Conservation (phyloP, 2,113 vertebrate genomes). For the Amblyopsis rosae region DNA sequence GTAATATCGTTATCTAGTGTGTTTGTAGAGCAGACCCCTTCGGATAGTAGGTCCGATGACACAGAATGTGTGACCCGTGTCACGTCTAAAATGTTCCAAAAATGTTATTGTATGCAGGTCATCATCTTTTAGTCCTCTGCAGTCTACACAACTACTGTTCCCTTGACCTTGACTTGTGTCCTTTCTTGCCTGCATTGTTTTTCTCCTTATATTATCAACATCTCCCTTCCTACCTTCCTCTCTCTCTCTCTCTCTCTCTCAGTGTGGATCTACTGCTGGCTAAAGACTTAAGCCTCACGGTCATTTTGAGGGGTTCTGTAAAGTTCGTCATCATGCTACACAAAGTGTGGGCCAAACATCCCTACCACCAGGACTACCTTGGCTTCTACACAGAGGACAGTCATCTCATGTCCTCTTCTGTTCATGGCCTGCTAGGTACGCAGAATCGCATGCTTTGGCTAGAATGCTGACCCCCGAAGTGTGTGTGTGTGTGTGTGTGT, state of each 20-base stretch:
- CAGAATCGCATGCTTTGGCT: no score
- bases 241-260: slow-evolving; percentile 23
- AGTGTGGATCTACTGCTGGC: slow-evolving; percentile 84
- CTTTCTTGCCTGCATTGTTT: background rate
- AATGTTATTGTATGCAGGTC: no score
- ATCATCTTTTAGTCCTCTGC: no score
- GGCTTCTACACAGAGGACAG: slow-evolving; percentile 90
- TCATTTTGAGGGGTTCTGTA: slow-evolving; percentile 81
- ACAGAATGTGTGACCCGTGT: no score
- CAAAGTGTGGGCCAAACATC: slow-evolving; percentile 87
- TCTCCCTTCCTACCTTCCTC: background rate
- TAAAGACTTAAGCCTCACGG: slow-evolving; percentile 79
- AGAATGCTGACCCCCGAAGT: no score
- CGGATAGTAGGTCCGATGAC: no score
- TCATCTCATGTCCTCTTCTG: slow-evolving; percentile 81
- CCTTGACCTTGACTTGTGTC: no score
- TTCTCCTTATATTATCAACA: background rate
- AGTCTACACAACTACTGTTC: no score
- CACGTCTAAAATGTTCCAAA: no score
- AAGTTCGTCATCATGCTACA: slow-evolving; percentile 91
- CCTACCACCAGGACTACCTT: slow-evolving; percentile 85
- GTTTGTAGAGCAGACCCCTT: no score
- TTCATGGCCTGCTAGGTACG: slow-evolving; percentile 92
- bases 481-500: background rate
- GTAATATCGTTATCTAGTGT: no score